Percentiles rank a stretch among this genome's conserved stretches.
Evolutionary conservation across 1,140 invertebrate species (phyloP).

Genomic region (Reticulitermes speratus): DNA sequence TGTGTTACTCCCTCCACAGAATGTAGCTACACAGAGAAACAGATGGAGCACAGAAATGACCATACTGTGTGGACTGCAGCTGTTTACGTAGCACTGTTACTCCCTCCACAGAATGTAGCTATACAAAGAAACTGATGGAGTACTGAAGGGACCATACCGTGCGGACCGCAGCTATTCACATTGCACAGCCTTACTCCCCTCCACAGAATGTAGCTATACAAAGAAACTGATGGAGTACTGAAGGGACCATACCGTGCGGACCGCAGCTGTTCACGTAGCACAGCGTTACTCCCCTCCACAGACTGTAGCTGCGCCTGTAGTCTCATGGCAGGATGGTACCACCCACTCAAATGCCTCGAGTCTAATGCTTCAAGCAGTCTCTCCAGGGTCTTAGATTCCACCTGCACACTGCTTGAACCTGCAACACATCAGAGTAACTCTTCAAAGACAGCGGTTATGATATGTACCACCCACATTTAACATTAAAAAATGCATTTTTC

Average conservation of each 20-base stretch:
- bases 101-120: background rate
- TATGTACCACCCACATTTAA: too few relatives aligned
- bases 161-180: constrained; percentile 52
- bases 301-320: constrained; percentile 65
- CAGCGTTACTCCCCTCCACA: constrained; percentile 57
- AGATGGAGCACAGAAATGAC: too few relatives aligned
- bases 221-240: too few relatives aligned
- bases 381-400: constrained; percentile 60
- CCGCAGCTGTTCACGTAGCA: constrained; percentile 55
- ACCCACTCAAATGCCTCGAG: constrained; percentile 65
- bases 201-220: constrained; percentile 30
- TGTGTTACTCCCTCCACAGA: constrained; percentile 57
- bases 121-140: too few relatives aligned
- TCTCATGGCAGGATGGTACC: constrained; percentile 74
- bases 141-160: constrained; percentile 42
- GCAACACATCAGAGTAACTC: constrained; percentile 24
- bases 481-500: too few relatives aligned
- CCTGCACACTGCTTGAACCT: constrained; percentile 49
- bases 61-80: too few relatives aligned
- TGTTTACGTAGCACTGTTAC: background rate
- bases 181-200: constrained; percentile 58
- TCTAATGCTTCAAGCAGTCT: constrained; percentile 63
- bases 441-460: too few relatives aligned
- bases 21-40: constrained; percentile 52
- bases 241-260: constrained; percentile 44